Conservation (phyloP, 2,888 invertebrate genomes). For the Leistus spinibarbis region DNA sequence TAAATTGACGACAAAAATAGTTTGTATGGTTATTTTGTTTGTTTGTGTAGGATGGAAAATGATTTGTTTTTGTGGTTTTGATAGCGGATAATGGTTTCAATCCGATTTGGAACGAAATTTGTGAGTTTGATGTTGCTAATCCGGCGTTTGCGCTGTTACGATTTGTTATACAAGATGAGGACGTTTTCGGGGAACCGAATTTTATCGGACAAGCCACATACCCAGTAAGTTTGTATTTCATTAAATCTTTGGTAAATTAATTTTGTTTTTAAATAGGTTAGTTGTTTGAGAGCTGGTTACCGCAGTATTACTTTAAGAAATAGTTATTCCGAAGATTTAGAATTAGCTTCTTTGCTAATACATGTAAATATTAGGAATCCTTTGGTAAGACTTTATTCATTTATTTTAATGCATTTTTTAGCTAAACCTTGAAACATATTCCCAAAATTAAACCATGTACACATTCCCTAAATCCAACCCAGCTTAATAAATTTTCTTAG, state of each 20-base stretch:
- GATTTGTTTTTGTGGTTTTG: neutral
- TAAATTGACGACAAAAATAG: conserved; percentile 84
- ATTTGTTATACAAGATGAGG: conserved; percentile 92
- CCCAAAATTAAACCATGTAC: neutral
- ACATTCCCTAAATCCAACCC: neutral
- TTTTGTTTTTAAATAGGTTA: conserved; percentile 58
- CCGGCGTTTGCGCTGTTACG: conserved; percentile 84
- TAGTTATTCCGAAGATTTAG: conserved; percentile 89
- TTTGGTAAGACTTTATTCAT: conserved; percentile 46
- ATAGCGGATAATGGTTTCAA: conserved; percentile 91
- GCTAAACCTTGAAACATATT: neutral
- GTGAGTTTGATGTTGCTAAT: conserved; percentile 81
- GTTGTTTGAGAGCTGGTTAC: conserved; percentile 82
- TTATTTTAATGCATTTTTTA: conserved; percentile 1
- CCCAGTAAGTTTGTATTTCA: conserved; percentile 66
- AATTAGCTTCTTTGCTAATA: conserved; percentile 87
- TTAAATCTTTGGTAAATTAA: conserved; percentile 40
- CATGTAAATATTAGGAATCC: conserved; percentile 71
- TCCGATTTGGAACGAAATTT: conserved; percentile 83
- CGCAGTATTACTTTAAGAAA: conserved; percentile 91
- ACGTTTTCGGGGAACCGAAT: conserved; percentile 96
- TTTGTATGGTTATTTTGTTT: no score
- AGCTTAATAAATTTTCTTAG: neutral
- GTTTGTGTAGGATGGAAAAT: conserved; percentile 44
- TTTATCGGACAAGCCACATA: conserved; percentile 96